Percentiles rank a stretch among this genome's conserved stretches.
phyloP scores from a whole-genome alignment of 2,888 invertebrate genomes.

The Malacosoma neustria region DNA sequence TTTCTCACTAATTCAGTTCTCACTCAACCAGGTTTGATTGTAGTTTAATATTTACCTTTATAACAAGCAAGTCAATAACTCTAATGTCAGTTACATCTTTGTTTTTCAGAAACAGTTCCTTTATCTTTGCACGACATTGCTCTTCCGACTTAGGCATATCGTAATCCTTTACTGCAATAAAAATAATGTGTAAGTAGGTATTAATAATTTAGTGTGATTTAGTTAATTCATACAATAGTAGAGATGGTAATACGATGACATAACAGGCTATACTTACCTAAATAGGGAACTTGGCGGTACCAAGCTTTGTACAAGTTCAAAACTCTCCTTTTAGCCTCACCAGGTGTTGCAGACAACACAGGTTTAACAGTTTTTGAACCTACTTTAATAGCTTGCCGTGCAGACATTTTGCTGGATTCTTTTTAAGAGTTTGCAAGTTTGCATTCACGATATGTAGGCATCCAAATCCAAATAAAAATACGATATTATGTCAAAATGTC shows the following conservation, averaged over 20 bases:
- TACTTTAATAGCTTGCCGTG: conserved; percentile 52
- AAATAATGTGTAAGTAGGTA: too few relatives aligned
- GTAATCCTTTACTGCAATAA: conserved; percentile 83
- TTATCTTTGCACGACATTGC: conserved; percentile 81
- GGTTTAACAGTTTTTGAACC: conserved; percentile 85
- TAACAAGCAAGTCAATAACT: conserved; percentile 92
- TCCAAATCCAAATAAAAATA: too few relatives aligned
- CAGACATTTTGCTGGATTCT: conserved; percentile 36
- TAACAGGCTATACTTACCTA: conserved; percentile 79
- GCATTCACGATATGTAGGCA: too few relatives aligned
- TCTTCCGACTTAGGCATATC: conserved; percentile 85
- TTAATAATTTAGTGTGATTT: too few relatives aligned
- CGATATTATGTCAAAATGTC: too few relatives aligned
- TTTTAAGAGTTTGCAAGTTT: neutral
- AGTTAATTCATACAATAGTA: conserved; percentile 2
- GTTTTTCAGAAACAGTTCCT: conserved; percentile 86
- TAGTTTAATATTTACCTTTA: conserved; percentile 85
- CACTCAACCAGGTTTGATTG: too few relatives aligned
- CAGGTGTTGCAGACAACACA: conserved; percentile 83
- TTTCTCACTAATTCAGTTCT: too few relatives aligned
- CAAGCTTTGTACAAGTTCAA: conserved; percentile 94
- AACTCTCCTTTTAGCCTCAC: conserved; percentile 88
- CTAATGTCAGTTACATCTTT: conserved; percentile 87
- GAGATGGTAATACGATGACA: conserved; percentile 41
- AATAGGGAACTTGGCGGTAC: conserved; percentile 92